These are phyloP conservation scores for Gnathonemus echidnorhynchus DNA, from an alignment of 2,113 vertebrate species.

Conservation along the genomic window DNA sequence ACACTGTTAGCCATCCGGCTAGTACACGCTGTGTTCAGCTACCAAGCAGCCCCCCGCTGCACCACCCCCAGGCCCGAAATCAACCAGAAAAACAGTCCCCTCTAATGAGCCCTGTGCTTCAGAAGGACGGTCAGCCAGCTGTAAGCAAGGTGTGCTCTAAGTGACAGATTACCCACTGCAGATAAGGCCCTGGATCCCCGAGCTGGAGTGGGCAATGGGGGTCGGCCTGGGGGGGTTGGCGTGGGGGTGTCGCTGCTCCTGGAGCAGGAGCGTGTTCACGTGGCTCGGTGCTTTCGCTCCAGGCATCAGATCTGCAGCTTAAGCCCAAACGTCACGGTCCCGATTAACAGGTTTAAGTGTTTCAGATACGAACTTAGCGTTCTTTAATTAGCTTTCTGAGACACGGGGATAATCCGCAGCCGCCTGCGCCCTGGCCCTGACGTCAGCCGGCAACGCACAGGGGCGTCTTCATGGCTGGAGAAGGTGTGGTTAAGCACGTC, in stretches of 20 bases:
- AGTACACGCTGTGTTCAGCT: not conserved
- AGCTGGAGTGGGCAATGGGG: not conserved
- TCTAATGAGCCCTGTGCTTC: not conserved
- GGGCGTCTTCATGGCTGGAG: not conserved
- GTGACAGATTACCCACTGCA: not conserved
- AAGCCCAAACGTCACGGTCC: constrained; percentile 16
- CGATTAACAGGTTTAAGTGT: constrained; percentile 21
- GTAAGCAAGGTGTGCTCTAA: not conserved
- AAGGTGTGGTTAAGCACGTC: not conserved
- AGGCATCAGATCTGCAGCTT: constrained; percentile 14
- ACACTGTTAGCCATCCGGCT: not conserved
- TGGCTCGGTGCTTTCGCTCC: not conserved
- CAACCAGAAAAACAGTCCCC: not conserved
- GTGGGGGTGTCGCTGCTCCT: constrained; percentile 5
- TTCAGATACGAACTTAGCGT: constrained; percentile 9
- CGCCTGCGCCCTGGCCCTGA: not conserved
- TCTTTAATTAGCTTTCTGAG: constrained; percentile 16
- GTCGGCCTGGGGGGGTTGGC: not conserved
- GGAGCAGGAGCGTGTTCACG: constrained; percentile 24
- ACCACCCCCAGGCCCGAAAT: not conserved
- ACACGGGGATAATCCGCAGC: not conserved
- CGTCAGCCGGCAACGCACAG: not conserved
- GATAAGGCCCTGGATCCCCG: not conserved
- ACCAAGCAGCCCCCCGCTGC: not conserved
- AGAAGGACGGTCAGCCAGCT: not conserved